Conservation (phyloP, 2,113 vertebrate genomes). For the Oreochromis tanganicae region DNA sequence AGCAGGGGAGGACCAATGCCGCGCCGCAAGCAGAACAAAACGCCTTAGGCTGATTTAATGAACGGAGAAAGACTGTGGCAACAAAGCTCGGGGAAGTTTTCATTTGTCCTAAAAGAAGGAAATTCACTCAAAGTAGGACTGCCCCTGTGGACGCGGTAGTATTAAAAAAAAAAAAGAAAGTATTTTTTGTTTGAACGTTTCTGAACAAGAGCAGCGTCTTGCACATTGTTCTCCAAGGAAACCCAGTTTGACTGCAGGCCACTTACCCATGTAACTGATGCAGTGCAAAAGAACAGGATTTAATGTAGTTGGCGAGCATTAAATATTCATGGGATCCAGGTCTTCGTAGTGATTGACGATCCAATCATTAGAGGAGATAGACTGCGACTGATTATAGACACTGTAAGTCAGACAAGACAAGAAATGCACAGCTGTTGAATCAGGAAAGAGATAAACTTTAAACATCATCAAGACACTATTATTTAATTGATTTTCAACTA, state of each 20-base stretch:
- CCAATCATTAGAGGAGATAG: constrained; percentile 20
- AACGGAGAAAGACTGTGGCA: constrained; percentile 41
- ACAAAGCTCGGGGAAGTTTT: constrained; percentile 54
- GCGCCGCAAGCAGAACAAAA: constrained; percentile 54
- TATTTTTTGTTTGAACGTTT: not conserved
- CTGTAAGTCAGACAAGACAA: constrained; percentile 7
- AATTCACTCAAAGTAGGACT: constrained; percentile 47
- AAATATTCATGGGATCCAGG: constrained; percentile 34
- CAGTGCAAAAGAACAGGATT: not conserved
- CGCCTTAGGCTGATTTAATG: constrained; percentile 55
- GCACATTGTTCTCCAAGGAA: constrained; percentile 14
- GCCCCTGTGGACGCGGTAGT: constrained; percentile 22
- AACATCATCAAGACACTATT: not conserved
- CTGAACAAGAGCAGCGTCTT: constrained; percentile 5
- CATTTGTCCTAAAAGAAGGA: constrained; percentile 44
- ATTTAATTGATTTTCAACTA: not conserved
- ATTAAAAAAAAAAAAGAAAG: constrained; percentile 10
- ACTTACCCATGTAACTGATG: constrained; percentile 7
- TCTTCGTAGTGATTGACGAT: constrained; percentile 21
- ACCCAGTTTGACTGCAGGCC: not conserved
- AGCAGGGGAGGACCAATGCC: constrained; percentile 23
- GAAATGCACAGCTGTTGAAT: not conserved
- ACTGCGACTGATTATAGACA: constrained; percentile 12
- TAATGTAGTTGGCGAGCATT: constrained; percentile 18
- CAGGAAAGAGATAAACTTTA: not conserved